Evolutionary conservation across 2,113 vertebrate species (phyloP), one percentile per base, ranked within the genome.

Genomic region (Indicator indicator): DNA sequence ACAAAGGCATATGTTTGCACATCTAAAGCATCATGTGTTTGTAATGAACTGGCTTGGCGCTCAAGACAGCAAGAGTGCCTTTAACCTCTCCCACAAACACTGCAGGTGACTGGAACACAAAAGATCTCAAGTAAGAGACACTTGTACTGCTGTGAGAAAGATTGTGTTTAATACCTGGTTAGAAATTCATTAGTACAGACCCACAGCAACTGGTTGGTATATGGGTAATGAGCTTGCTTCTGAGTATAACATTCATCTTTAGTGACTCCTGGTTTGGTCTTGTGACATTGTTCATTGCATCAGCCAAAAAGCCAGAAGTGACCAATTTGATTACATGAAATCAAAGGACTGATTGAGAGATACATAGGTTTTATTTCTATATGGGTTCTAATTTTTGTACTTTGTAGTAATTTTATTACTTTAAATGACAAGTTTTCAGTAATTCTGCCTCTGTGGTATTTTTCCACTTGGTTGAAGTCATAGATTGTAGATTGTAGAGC

Each of bases 1-100:
- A 69, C 48, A 74, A 74, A 86, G 71, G 44, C 36, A 13, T 80
- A 44, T 68, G 69, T 93, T 93, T 95, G 82, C 91, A 71, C 79
- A 64, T 77, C 56, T 71, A 36, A 89, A 48, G 77, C 73, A 26
- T 85, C 1, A 3, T 56, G 27, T 67, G 30, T 87, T 85, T 70
- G 8, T 76, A 60, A 74, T 80, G 82, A 89, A 83, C 56, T 64
- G 33, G 7, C 1, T 78, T 81, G 77, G 42, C 12, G 9, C 70
- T 87, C 38, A 73, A 23, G 28, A 59, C 18, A 15, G 50, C 33
- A 42, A 75, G 28, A 62, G 56, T 46, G 19, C 72, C 54, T 94
- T 73, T 65, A 68, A 70, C 54, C 23, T 72, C 42, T 77, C 32
- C 12, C 9, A 5, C 18, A 52, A 79, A 28, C 27, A 19, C 26